Conservation (phyloP, 2,888 invertebrate genomes). For the Vannuccia rotundouncinata region DNA sequence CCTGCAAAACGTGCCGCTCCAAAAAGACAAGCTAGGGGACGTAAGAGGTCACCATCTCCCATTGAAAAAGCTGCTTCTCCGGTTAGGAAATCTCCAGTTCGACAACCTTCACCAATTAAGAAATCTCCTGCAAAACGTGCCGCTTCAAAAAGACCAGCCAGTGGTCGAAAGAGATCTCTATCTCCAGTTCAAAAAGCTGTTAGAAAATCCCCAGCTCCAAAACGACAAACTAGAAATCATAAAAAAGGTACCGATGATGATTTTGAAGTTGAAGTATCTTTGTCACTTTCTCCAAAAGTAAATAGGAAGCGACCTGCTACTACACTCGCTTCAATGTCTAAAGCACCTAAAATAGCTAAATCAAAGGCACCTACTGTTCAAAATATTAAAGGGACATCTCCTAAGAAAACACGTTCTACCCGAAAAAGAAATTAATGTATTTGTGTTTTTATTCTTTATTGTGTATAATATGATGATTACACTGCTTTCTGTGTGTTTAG, state of each 20-base stretch:
- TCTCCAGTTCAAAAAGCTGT: not conserved
- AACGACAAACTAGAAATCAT: not conserved
- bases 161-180: not conserved
- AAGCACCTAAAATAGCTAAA: no score
- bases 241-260: not conserved
- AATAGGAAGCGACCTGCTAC: not conserved
- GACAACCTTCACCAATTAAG: not conserved
- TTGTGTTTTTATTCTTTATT: no score
- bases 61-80: constrained; percentile 10
- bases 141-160: not conserved
- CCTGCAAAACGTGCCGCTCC: not conserved
- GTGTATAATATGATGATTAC: no score
- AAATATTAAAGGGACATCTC: no score
- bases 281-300: not conserved
- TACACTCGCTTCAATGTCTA: no score
- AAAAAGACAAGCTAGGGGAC: not conserved
- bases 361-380: no score
- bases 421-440: no score
- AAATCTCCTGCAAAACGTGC: not conserved
- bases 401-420: no score
- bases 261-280: constrained; percentile 3
- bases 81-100: not conserved
- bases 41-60: not conserved
- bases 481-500: no score
- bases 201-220: not conserved